A percentile compares a stretch with the other conserved stretches of the same genome.
Evolutionary conservation across 2,797 vertebrate species (phyloP).

Genomic region (Paratrypauchen microcephalus): DNA sequence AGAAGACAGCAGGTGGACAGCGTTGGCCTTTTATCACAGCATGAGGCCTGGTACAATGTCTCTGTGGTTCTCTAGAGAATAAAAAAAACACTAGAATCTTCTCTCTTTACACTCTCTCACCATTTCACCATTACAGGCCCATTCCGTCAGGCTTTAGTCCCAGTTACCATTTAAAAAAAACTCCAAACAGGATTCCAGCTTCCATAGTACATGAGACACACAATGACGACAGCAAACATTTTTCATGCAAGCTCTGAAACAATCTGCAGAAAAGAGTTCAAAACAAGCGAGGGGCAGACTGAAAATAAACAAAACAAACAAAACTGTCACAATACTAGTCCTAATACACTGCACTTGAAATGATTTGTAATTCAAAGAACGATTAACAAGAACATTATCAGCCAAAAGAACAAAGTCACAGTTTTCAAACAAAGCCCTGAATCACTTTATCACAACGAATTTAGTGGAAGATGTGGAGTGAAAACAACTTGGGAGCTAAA

Average conservation of each 20-base stretch:
- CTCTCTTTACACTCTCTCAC: slow-evolving; percentile 43
- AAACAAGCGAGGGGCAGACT: slow-evolving; percentile 55
- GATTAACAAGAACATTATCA: slow-evolving; percentile 44
- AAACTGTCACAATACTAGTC: slow-evolving; percentile 61
- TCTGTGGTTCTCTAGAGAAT: slow-evolving; percentile 63
- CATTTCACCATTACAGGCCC: slow-evolving; percentile 60
- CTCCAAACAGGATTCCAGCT: slow-evolving; percentile 60
- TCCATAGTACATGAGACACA: slow-evolving; percentile 65
- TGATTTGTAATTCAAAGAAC: slow-evolving; percentile 69
- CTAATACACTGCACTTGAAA: slow-evolving; percentile 51
- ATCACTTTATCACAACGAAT: slow-evolving; percentile 48
- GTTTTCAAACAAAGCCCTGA: slow-evolving; percentile 55
- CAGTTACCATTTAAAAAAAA: slow-evolving; percentile 44
- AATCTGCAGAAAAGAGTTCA: slow-evolving; percentile 57
- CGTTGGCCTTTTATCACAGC: slow-evolving; percentile 78
- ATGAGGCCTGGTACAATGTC: slow-evolving; percentile 56
- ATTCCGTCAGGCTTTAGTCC: slow-evolving; percentile 73
- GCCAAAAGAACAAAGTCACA: slow-evolving; percentile 53
- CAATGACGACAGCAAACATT: slow-evolving; percentile 61
- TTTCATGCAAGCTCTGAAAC: slow-evolving; percentile 51
- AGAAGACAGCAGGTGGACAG: slow-evolving; percentile 73
- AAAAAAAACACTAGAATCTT: slow-evolving; percentile 60
- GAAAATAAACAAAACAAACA: slow-evolving; percentile 54
- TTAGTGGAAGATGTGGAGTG: slow-evolving; percentile 57
- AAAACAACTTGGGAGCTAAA: slow-evolving; percentile 47